Evolutionary conservation across 2,797 vertebrate species (phyloP).

Genomic region (Tokudaia muenninki): DNA sequence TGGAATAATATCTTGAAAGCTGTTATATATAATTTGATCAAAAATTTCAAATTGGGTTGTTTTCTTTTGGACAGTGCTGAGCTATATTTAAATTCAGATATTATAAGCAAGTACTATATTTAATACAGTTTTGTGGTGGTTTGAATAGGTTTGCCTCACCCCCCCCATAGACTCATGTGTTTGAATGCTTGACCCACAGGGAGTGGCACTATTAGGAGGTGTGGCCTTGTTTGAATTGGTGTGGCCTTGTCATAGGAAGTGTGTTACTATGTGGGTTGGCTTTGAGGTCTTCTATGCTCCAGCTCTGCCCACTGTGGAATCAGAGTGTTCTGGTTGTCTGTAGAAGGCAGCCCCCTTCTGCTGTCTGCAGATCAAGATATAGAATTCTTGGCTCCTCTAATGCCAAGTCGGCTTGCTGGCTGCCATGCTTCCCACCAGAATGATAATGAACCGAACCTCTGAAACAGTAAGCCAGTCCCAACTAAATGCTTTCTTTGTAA

Average conservation of each 20-base stretch:
- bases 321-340: background rate
- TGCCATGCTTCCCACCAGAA: background rate
- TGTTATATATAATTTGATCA: constrained; percentile 20
- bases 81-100: background rate
- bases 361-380: background rate
- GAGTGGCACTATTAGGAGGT: background rate
- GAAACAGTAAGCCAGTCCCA: background rate
- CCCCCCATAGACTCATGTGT: background rate
- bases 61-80: constrained; percentile 21
- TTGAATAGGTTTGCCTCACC: background rate
- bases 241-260: background rate
- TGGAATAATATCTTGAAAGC: constrained; percentile 13
- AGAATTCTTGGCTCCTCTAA: background rate
- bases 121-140: background rate
- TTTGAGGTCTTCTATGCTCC: background rate
- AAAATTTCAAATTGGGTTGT: constrained; percentile 27
- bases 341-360: background rate
- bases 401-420: background rate
- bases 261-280: background rate
- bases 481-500: background rate
- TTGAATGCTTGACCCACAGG: background rate
- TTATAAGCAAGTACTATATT: background rate
- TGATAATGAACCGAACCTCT: background rate
- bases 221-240: background rate
- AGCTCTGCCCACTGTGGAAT: background rate